Evolutionary conservation across 2,888 invertebrate species (phyloP), one percentile per base, ranked within the genome.

Genomic region (Diabrotica balteata): DNA sequence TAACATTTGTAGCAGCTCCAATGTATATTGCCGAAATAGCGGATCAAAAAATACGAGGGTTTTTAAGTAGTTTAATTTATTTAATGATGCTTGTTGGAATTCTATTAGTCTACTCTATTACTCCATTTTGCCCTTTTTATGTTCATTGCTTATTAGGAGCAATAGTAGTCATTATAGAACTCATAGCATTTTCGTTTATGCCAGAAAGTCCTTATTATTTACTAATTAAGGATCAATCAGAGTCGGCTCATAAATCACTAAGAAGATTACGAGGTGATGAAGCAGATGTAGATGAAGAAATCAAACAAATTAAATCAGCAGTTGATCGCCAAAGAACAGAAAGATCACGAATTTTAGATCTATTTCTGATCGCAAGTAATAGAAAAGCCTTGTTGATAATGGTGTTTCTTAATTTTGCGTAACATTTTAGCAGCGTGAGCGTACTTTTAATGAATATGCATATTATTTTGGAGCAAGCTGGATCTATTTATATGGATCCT

Each of bases 401-500:
- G 82, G 76, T 79, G 2, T 80, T 83, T 8, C 73, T 84, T 53
- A 84, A 83, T 67, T 80, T 75, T 7, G 79, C 82, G 7, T 83
- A 84, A 73, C 84, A 84, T 74, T 80, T 84, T 62, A 83, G 84
- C 63, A 80, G 84, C 67, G 83, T 83, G 50, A 83, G 82, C 62
- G 84, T 84, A 4, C 81, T 84, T 66, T 57, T 84, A 17, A 84
- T 84, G 84, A 84, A 84, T 68, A 70, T 83, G 11, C 83, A 84
- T 69, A 76, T 76, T 5, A 84, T 84, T 59, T 70, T 84, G 7
- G 76, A 76, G 42, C 80, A 80, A 64, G 83, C 83, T 0, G 80
- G 81, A 8, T 80, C 81, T 1, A 78, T 80, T 44, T 79, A 83
- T 54, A 70, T 79, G 7, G 72, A 79, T 4, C 76, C 80, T 4